Conservation (phyloP, 2,888 invertebrate species). For the Lasioglossum zephyrum region DNA sequence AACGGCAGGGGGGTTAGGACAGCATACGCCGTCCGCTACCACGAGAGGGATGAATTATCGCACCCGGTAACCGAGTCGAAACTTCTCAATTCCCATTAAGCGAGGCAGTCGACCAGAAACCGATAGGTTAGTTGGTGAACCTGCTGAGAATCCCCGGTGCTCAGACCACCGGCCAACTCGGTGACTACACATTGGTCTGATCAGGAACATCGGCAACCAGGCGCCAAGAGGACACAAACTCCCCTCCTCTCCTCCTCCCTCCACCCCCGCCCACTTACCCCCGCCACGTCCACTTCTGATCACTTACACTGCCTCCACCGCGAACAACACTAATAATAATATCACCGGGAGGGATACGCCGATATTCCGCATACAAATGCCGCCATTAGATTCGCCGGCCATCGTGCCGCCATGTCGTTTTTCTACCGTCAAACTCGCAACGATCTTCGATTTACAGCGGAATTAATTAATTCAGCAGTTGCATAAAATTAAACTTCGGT, state of each 20-base stretch:
- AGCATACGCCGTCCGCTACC: conserved; percentile 63
- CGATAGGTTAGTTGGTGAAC: conserved; percentile 79
- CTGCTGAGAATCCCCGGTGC: conserved; percentile 71
- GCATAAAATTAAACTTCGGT: too few species aligned
- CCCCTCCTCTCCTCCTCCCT: background rate
- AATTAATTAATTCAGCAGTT: too few species aligned
- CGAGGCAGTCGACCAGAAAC: conserved; percentile 81
- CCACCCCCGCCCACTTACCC: background rate
- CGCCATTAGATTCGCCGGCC: background rate
- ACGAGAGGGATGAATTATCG: conserved; percentile 79
- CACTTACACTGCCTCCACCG: conserved; percentile 1
- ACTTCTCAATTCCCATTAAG: conserved; percentile 83
- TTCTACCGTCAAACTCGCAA: background rate
- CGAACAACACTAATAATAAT: conserved; percentile 48
- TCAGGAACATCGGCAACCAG: conserved; percentile 66
- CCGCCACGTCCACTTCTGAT: background rate
- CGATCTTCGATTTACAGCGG: too few species aligned
- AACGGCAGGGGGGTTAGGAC: conserved; percentile 37
- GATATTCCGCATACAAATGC: background rate
- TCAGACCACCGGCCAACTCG: conserved; percentile 60
- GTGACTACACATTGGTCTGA: conserved; percentile 63
- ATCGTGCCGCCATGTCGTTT: background rate
- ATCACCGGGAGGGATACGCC: background rate
- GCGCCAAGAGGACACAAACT: conserved; percentile 41
- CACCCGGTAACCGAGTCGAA: conserved; percentile 76